Conservation (phyloP, 2,113 vertebrate genomes). For the Panurus biarmicus region DNA sequence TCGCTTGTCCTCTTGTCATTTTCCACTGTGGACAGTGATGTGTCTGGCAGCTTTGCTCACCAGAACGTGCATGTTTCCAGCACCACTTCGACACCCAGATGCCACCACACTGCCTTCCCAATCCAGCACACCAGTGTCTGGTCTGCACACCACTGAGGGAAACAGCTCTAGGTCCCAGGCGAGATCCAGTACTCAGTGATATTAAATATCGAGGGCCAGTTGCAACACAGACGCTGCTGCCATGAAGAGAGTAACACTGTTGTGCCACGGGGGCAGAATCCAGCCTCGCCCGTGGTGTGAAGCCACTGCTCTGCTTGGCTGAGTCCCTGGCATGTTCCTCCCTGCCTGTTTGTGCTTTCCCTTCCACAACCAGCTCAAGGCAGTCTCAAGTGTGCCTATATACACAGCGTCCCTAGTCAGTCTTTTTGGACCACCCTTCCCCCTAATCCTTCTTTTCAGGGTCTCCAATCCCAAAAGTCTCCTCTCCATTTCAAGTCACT, state of each 20-base stretch:
- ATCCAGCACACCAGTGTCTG: background rate
- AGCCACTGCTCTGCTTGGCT: background rate
- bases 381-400: background rate
- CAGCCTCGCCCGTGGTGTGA: background rate
- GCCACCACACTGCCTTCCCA: background rate
- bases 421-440: background rate
- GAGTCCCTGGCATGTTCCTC: background rate
- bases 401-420: background rate
- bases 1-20: background rate
- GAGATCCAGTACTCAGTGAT: background rate
- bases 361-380: background rate
- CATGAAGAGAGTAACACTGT: background rate
- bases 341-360: background rate
- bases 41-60: background rate
- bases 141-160: background rate
- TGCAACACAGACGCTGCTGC: background rate
- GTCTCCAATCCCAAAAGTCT: background rate
- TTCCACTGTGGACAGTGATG: background rate
- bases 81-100: background rate
- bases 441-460: background rate
- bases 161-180: background rate
- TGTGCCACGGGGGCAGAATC: background rate
- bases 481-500: background rate
- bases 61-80: fast-evolving
- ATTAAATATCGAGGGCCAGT: background rate